Conservation (phyloP, 2,113 vertebrate genomes). For the Anser brachyrhynchus region DNA sequence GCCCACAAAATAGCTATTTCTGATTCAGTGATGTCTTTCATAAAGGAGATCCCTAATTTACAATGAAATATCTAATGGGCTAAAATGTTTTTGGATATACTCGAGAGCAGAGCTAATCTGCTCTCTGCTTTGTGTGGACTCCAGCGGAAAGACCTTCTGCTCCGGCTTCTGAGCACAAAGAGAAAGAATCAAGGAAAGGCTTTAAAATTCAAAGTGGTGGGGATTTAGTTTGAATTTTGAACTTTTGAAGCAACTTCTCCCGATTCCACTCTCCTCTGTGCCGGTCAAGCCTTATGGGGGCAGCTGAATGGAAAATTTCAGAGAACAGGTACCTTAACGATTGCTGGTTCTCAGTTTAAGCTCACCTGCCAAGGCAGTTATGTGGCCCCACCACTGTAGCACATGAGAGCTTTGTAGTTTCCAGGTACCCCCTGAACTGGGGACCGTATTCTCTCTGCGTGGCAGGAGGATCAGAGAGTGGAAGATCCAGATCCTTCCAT, state of each 20-base stretch:
- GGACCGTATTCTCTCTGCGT: neutral
- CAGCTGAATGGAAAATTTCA: neutral
- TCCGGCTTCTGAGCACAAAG: neutral
- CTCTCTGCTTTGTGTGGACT: neutral
- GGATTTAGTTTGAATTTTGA: neutral
- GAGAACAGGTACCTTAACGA: neutral
- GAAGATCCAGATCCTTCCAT: neutral
- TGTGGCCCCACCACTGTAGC: no score
- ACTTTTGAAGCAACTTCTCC: neutral
- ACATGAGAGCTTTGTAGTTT: no score
- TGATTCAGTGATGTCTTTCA: neutral
- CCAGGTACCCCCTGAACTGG: neutral
- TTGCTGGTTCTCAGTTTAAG: neutral
- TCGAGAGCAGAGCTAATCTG: neutral
- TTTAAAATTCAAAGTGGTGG: neutral
- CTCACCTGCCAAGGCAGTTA: neutral
- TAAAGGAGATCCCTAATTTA: constrained; percentile 16
- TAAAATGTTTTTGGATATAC: neutral
- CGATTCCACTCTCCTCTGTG: neutral
- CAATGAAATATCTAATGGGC: neutral
- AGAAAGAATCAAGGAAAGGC: neutral
- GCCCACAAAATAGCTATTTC: neutral
- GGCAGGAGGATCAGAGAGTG: neutral
- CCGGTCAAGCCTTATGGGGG: neutral
- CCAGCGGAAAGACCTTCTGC: neutral